Base-by-base conservation (phyloP, 1,140 invertebrate species). In the Acromyrmex echinatior region DNA sequence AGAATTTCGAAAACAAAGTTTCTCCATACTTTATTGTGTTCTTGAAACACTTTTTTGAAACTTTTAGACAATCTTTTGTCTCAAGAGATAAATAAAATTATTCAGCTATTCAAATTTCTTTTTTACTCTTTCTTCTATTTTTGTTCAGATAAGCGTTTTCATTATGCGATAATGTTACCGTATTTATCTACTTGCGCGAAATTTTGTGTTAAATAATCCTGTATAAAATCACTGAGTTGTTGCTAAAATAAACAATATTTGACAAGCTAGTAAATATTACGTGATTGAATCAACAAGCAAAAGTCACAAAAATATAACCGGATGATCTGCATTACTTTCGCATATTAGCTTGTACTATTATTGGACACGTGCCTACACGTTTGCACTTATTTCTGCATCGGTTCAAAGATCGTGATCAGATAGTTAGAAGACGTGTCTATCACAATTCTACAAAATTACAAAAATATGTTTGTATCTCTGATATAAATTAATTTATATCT, bases 391-490 rank as follows among this genome's bases (percentile, higher is more conserved):
- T 73, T 82, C 53, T 73, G 66, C 66, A 73, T 12, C 53, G 53
- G 66, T 82, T 82, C 79, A 82, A 82, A 66, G 79, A 82, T 82
- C 79, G 79, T 73, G 68, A 73, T 49, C 53, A 82, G 53, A 73
- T 65, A 14, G 31, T 39, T 58, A 14, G 10, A 53, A 35, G 28
- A 79, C 28, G 51, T 73, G 35, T 45, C 16, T 58, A n/a, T 45
- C 16, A 25, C 65, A 39, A n/a, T 35, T 66, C 35, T 62, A n/a
- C 53, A 45, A 28, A 45, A 60, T 63, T 65, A 35, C 16, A 65
- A 49, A 62, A 78, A n/a, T 31, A 16, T 31, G 25, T 31, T 16
- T 45, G 60, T 14, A n/a, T 45, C 5, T 21, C 6, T 39, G 16
- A 31, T 56, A 3, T 76, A 21, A 76, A 76, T 31, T 7, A 71